phyloP scores from a whole-genome alignment of 1,140 invertebrate genomes.

The Pogonomyrmex barbatus region DNA sequence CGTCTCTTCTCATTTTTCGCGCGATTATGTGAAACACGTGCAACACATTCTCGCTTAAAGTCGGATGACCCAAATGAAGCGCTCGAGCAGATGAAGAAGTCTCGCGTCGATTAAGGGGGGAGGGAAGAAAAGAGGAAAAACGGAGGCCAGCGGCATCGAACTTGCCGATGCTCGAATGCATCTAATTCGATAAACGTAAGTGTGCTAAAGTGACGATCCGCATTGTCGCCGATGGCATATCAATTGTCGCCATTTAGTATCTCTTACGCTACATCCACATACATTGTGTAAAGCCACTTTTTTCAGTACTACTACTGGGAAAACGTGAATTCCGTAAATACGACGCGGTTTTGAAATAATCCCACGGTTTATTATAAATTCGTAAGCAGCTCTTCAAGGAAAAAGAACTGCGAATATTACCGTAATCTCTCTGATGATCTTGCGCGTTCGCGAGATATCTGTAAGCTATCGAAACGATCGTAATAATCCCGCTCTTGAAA shows the following conservation, averaged over 20 bases:
- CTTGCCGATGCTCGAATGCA: neutral
- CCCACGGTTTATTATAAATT: neutral
- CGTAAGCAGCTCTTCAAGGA: neutral
- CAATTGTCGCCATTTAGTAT: slow-evolving; percentile 19
- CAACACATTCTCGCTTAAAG: neutral
- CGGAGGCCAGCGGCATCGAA: neutral
- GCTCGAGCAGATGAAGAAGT: neutral
- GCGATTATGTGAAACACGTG: slow-evolving; percentile 22
- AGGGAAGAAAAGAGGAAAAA: neutral
- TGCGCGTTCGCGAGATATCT: neutral
- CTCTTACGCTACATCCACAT: neutral
- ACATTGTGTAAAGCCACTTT: neutral
- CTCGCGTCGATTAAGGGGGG: neutral
- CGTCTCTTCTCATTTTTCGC: slow-evolving; percentile 34
- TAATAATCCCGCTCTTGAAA: neutral
- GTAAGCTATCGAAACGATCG: neutral
- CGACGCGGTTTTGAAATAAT: neutral
- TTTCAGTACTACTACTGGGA: neutral
- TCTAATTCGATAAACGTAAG: slow-evolving; percentile 42
- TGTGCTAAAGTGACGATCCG: slow-evolving; percentile 24
- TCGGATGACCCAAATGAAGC: neutral
- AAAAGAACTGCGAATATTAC: neutral
- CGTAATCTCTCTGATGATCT: neutral
- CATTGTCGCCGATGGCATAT: slow-evolving; percentile 15
- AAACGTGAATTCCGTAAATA: neutral